Evolutionary conservation across 2,113 vertebrate genomes (phyloP).

Genomic region (Bos indicus): DNA sequence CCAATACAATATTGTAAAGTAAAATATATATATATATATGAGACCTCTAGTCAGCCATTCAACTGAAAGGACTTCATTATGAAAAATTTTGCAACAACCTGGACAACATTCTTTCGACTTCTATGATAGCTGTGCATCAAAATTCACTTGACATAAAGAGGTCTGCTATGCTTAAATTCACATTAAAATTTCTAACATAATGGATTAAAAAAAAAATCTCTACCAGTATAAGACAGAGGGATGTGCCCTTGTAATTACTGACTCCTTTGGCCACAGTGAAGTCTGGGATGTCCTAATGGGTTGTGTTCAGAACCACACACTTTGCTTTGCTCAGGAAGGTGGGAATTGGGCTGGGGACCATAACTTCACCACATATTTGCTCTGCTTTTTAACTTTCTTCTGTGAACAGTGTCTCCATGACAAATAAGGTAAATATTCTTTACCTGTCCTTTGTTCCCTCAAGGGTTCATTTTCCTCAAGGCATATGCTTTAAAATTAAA

Average conservation of each 20-base stretch:
- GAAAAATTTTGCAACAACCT: no score
- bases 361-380: background rate
- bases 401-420: background rate
- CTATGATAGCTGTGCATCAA: no score
- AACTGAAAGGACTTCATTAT: no score
- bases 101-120: no score
- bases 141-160: no score
- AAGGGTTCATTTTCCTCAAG: background rate
- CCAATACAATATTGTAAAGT: no score
- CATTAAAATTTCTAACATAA: no score
- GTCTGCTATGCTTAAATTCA: no score
- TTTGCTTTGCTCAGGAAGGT: background rate
- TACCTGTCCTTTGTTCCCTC: background rate
- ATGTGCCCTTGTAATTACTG: background rate
- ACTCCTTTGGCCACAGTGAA: background rate
- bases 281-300: background rate
- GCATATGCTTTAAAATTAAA: background rate
- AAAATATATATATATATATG: no score
- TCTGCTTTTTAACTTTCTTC: background rate
- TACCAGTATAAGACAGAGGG: background rate
- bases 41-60: no score
- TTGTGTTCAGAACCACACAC: no score
- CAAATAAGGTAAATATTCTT: background rate
- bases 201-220: background rate
- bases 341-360: background rate